Percentiles rank a stretch among this genome's conserved stretches.
phyloP scores from a whole-genome alignment of 2,113 vertebrate species.

The Daboia siamensis region DNA sequence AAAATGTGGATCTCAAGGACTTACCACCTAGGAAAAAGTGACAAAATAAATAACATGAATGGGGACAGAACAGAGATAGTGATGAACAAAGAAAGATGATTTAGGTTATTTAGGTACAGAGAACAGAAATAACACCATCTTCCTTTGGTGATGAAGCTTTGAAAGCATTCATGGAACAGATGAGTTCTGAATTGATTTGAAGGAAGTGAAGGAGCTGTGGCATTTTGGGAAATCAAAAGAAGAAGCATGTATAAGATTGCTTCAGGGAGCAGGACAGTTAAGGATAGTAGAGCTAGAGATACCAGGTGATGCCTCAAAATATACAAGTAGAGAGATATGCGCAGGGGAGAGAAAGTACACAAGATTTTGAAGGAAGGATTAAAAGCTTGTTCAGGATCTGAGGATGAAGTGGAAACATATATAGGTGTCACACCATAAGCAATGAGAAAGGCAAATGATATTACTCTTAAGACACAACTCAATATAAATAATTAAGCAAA shows the following conservation, averaged over 20 bases:
- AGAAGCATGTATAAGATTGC: background rate
- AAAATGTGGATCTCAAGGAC: background rate
- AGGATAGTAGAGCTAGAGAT: background rate
- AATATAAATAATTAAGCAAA: background rate
- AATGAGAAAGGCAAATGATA: background rate
- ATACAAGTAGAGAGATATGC: background rate
- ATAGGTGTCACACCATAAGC: background rate
- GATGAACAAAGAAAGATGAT: background rate
- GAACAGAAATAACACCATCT: background rate
- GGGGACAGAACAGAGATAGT: background rate
- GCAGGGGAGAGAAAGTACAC: background rate
- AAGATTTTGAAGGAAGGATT: background rate
- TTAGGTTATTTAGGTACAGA: background rate
- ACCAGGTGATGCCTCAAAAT: background rate
- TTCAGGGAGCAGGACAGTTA: background rate
- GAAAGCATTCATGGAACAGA: background rate
- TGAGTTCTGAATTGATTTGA: background rate
- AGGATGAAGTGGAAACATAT: background rate
- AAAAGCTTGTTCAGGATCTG: background rate
- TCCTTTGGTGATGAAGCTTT: background rate
- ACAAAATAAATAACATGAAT: background rate
- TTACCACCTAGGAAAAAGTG: background rate
- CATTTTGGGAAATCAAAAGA: background rate
- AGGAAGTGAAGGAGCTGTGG: background rate
- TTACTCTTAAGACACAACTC: background rate